A percentile compares a stretch with the other conserved stretches of the same genome.
Evolutionary conservation across 2,113 vertebrate genomes (phyloP).

Genomic region (Acanthochromis polyacanthus): DNA sequence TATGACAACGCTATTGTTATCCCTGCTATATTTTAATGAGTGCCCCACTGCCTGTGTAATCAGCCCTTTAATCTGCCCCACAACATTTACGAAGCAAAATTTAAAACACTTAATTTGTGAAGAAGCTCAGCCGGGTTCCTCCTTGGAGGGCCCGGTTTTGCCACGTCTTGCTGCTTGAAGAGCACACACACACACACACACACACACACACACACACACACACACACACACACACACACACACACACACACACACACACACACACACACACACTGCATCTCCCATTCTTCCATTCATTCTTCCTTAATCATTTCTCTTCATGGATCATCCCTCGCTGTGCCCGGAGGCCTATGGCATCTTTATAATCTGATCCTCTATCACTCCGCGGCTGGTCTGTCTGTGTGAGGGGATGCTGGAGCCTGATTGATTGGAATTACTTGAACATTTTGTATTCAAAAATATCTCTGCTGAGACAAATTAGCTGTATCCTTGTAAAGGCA

Average conservation of each 20-base stretch:
- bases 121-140: constrained; percentile 48
- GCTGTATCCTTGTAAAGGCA: background rate
- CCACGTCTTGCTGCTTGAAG: constrained; percentile 18
- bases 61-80: constrained; percentile 56
- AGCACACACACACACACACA: constrained; percentile 14
- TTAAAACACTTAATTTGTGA: constrained; percentile 61
- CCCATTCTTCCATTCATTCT: constrained; percentile 46
- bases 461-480: constrained; percentile 29
- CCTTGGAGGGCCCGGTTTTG: constrained; percentile 17
- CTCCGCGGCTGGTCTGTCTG: constrained; percentile 29
- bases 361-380: constrained; percentile 57
- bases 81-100: constrained; percentile 54
- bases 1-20: constrained; percentile 52
- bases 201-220: constrained; percentile 1
- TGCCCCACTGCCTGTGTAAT: constrained; percentile 60
- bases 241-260: too few relatives aligned
- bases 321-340: constrained; percentile 36
- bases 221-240: too few relatives aligned
- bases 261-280: constrained; percentile 9
- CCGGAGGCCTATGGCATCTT: constrained; percentile 37
- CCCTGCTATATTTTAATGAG: constrained; percentile 63
- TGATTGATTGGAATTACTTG: constrained; percentile 54
- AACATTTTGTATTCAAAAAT: constrained; percentile 48
- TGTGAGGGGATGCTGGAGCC: constrained; percentile 5
- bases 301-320: constrained; percentile 57